A percentile compares a stretch with the other conserved stretches of the same genome.
These are phyloP conservation scores for Sakesphorus luctuosus DNA, from an alignment of 2,113 vertebrate genomes.

Conservation along the genomic window DNA sequence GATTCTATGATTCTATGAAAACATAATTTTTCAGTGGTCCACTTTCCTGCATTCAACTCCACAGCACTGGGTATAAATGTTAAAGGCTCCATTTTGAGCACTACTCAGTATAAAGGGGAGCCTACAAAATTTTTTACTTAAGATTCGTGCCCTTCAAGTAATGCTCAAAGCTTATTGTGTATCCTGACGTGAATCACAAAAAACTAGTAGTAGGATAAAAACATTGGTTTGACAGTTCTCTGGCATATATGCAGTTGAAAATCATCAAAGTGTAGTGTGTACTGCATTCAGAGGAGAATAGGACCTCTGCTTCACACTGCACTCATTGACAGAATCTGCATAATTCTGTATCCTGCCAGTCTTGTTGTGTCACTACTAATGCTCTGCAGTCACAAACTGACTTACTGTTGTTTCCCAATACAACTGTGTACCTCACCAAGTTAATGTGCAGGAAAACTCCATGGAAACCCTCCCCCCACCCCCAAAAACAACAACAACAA, in stretches of 20 bases:
- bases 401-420: not conserved
- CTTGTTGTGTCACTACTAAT: not conserved
- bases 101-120: rapidly evolving
- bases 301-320: not conserved
- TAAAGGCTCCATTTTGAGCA: not conserved
- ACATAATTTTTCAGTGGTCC: not conserved
- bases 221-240: not conserved
- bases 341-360: not conserved
- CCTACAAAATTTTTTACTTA: not conserved
- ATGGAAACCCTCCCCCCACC: not conserved
- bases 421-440: not conserved
- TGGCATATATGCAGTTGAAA: not conserved
- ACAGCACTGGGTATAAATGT: not conserved
- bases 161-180: not conserved
- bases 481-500: not conserved
- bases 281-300: not conserved
- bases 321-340: rapidly evolving
- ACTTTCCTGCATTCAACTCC: not conserved
- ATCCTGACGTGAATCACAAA: not conserved
- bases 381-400: not conserved
- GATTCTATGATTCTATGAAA: no score
- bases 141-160: not conserved
- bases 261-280: rapidly evolving
- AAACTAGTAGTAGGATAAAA: not conserved
- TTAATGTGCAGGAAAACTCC: not conserved